Evolutionary conservation across 2,888 invertebrate genomes (phyloP).

Genomic region (Heliconius ismenius): DNA sequence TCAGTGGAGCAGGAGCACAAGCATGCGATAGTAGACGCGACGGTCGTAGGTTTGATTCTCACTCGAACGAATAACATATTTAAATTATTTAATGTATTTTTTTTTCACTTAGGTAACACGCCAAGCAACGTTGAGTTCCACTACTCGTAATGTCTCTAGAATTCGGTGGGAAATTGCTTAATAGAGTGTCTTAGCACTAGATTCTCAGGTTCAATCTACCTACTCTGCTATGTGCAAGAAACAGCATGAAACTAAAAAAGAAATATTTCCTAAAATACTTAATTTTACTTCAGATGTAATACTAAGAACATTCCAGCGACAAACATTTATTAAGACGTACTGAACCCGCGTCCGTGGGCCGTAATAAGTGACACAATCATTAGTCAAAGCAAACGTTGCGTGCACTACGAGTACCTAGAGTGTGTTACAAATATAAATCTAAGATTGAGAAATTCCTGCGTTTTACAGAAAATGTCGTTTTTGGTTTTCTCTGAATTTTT

Average conservation of each 20-base stretch:
- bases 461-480: neutral
- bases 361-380: constrained; percentile 50
- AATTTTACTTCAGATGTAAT: constrained; percentile 36
- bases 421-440: constrained; percentile 18
- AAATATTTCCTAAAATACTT: neutral
- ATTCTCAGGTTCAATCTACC: no score
- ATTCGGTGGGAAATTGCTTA: no score
- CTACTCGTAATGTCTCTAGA: no score
- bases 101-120: no score
- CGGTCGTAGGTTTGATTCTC: no score
- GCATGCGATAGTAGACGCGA: no score
- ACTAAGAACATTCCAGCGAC: constrained; percentile 43
- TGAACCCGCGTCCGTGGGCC: constrained; percentile 44
- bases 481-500: neutral
- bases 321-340: constrained; percentile 55
- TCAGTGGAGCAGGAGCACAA: no score
- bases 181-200: no score
- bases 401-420: constrained; percentile 33
- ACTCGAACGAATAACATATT: no score
- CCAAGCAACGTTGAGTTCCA: no score
- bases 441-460: constrained; percentile 16
- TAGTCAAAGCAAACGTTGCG: constrained; percentile 59
- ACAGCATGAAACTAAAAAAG: neutral
- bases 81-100: no score
- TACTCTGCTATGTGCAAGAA: no score